Percentiles rank a stretch among this genome's conserved stretches.
These are phyloP conservation scores for Sycon ciliatum DNA, from an alignment of 37 sponge, comb jelly and placozoan genomes.

Conservation along the genomic window DNA sequence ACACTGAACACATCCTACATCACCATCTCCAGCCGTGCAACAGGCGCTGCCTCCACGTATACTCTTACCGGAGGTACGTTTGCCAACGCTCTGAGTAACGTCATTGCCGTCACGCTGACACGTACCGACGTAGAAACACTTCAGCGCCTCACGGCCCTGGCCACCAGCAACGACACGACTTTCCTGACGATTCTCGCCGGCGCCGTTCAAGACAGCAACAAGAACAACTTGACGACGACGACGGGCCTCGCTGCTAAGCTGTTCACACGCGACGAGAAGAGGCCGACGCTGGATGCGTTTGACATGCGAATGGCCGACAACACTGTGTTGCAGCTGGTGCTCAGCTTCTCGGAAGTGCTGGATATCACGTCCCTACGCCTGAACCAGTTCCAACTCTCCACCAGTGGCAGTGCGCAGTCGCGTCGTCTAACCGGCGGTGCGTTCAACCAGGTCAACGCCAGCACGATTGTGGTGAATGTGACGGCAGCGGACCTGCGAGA, in stretches of 20 bases:
- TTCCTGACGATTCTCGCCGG: constrained; percentile 35
- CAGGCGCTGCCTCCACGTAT: constrained; percentile 26
- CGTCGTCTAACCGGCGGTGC: no score
- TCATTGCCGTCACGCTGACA: background rate
- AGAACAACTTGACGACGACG: constrained; percentile 33
- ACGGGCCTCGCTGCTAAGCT: background rate
- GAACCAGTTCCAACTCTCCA: constrained; percentile 36
- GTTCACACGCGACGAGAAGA: background rate
- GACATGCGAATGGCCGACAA: no score
- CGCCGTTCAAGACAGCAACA: constrained; percentile 59
- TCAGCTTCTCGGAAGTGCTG: background rate
- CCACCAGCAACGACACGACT: constrained; percentile 44
- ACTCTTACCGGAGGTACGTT: constrained; percentile 1
- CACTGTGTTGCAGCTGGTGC: background rate
- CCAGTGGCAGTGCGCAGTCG: no score
- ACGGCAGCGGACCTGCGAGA: background rate
- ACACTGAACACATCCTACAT: constrained; percentile 29
- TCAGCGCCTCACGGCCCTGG: constrained; percentile 50
- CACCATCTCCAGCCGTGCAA: constrained; percentile 33
- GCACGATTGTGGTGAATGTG: background rate
- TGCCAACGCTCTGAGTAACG: constrained; percentile 12
- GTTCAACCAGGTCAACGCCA: background rate
- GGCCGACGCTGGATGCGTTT: background rate
- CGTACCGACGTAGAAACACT: constrained; percentile 21
- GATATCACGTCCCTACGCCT: background rate